Percentiles rank a stretch among this genome's conserved stretches.
Evolutionary conservation across 2,797 vertebrate species (phyloP).

Genomic region (Hydrocynus forskahlii): DNA sequence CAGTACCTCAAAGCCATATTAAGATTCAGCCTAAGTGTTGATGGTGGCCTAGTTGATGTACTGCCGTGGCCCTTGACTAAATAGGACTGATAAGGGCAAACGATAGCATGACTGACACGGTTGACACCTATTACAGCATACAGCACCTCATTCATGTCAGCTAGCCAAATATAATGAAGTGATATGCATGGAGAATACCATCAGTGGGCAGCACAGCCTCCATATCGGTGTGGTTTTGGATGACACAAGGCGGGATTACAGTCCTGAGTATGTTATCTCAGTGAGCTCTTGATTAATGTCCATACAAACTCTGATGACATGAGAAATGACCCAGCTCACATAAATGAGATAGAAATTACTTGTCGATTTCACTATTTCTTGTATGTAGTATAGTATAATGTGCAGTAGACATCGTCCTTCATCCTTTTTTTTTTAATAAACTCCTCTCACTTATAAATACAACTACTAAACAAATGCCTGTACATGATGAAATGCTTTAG

Average conservation of each 20-base stretch:
- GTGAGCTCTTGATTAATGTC: neutral
- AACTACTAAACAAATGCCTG: neutral
- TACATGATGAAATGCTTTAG: neutral
- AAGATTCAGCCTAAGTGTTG: slow-evolving; percentile 20
- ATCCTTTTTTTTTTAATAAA: neutral
- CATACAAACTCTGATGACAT: neutral
- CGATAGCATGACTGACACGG: slow-evolving; percentile 26
- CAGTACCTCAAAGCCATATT: slow-evolving; percentile 21
- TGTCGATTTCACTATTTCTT: neutral
- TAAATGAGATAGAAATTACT: neutral
- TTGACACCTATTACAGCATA: slow-evolving; percentile 28
- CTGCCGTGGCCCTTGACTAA: slow-evolving; percentile 12
- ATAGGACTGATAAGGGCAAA: slow-evolving; percentile 24
- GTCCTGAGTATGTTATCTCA: neutral
- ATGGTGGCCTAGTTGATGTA: slow-evolving; percentile 1
- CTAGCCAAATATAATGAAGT: slow-evolving; percentile 11
- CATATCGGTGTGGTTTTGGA: neutral
- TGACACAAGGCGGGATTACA: neutral
- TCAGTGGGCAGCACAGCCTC: neutral
- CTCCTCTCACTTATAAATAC: too few relatives aligned
- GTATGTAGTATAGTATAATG: neutral
- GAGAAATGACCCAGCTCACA: neutral
- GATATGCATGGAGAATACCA: slow-evolving; percentile 6
- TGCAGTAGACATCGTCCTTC: neutral
- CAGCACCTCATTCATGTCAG: slow-evolving; percentile 23